A percentile compares a stretch with the other conserved stretches of the same genome.
These are phyloP conservation scores for Lucifuga dentata DNA, from an alignment of 2,113 vertebrate genomes.

Conservation along the genomic window DNA sequence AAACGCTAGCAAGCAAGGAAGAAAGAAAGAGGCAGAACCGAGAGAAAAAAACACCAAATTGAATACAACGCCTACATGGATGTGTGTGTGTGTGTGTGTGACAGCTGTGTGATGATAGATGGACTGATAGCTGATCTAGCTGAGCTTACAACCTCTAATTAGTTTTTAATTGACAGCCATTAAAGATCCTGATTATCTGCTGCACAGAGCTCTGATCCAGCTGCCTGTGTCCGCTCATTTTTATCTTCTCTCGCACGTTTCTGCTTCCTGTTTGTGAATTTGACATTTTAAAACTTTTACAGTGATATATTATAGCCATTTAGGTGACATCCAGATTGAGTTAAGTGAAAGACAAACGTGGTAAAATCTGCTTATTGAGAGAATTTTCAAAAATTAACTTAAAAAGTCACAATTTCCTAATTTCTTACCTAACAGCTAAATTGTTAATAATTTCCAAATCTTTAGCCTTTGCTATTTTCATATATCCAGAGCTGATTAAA, in stretches of 20 bases:
- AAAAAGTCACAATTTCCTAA: too few species aligned
- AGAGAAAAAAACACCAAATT: too few species aligned
- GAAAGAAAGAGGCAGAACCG: slow-evolving; percentile 6
- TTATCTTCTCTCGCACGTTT: slow-evolving; percentile 23
- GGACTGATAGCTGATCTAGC: slow-evolving; percentile 74
- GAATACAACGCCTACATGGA: slow-evolving; percentile 25
- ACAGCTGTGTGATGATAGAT: slow-evolving; percentile 75
- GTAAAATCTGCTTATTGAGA: too few species aligned
- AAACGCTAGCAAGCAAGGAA: slow-evolving; percentile 7
- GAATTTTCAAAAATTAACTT: too few species aligned
- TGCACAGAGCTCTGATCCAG: slow-evolving; percentile 57
- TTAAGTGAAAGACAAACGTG: neutral
- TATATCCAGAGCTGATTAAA: too few species aligned
- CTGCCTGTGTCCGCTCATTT: slow-evolving; percentile 24
- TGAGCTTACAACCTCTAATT: slow-evolving; percentile 78
- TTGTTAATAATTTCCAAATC: too few species aligned
- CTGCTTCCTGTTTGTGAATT: slow-evolving; percentile 21
- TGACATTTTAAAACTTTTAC: neutral
- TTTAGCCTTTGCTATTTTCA: too few species aligned
- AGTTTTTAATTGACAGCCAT: slow-evolving; percentile 81
- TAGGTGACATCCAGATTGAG: neutral
- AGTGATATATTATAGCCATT: neutral
- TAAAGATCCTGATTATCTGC: slow-evolving; percentile 77
- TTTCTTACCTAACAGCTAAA: too few species aligned
- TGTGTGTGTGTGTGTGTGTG: slow-evolving; percentile 21